phyloP scores from a whole-genome alignment of 2,797 vertebrate species.

The Ctenosaura bakeri region DNA sequence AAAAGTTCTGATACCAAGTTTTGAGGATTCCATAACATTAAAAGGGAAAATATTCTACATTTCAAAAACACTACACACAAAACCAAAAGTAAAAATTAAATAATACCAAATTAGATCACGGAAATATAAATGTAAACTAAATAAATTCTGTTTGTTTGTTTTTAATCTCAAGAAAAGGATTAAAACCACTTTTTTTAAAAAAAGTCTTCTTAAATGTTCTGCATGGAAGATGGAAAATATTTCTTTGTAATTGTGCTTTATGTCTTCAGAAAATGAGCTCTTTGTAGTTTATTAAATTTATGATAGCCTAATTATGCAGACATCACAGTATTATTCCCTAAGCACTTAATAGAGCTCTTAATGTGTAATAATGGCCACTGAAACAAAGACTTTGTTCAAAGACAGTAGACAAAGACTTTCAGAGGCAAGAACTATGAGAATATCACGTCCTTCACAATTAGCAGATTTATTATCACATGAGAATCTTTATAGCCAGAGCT shows the following conservation, averaged over 20 bases:
- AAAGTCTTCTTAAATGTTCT: slow-evolving; percentile 8
- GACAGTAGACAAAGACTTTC: neutral
- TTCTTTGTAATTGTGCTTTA: slow-evolving; percentile 25
- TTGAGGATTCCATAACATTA: neutral
- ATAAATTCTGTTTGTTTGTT: neutral
- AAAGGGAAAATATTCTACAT: neutral
- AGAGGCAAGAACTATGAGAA: neutral
- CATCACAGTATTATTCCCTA: slow-evolving; percentile 10
- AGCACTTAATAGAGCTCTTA: slow-evolving; percentile 12
- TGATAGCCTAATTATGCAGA: slow-evolving; percentile 31
- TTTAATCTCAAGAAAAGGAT: neutral
- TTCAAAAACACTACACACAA: neutral
- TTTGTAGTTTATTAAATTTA: slow-evolving; percentile 38
- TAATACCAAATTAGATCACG: neutral
- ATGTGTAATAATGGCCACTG: slow-evolving; percentile 19
- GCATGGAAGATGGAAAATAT: neutral
- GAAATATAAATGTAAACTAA: neutral
- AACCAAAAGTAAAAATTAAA: slow-evolving; percentile 4
- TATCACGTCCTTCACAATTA: neutral
- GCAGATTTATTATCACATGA: neutral
- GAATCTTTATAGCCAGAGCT: neutral
- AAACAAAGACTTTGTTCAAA: slow-evolving; percentile 22
- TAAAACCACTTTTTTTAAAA: neutral
- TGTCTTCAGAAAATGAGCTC: slow-evolving; percentile 32
- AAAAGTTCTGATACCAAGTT: neutral